Evolutionary conservation across 2,888 invertebrate genomes (phyloP).

Genomic region (Eupithecia dodoneata): DNA sequence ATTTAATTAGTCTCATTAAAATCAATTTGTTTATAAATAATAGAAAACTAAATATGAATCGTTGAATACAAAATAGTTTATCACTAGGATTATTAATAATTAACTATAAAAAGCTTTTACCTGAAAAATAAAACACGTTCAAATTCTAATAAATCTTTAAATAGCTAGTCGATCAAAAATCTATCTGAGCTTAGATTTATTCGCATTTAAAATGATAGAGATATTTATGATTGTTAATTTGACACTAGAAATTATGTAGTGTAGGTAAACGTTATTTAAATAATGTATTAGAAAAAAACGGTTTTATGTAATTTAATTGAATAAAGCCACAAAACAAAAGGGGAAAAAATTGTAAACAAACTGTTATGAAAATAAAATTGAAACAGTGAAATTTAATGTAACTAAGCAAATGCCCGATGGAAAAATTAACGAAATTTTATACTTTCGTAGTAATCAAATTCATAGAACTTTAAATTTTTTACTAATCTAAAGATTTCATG

Average conservation of each 20-base stretch:
- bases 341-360: background rate
- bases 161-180: conserved; percentile 41
- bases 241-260: conserved; percentile 22
- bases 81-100: background rate
- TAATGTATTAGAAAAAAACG: background rate
- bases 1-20: background rate
- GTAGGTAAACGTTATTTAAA: conserved; percentile 16
- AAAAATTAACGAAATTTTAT: background rate
- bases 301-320: background rate
- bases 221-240: conserved; percentile 27
- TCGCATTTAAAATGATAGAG: conserved; percentile 43
- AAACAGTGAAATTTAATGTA: background rate
- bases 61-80: background rate
- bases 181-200: conserved; percentile 40
- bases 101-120: background rate
- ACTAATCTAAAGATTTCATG: background rate
- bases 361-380: background rate
- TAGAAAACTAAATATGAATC: background rate
- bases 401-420: background rate
- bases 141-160: conserved; percentile 16
- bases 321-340: background rate
- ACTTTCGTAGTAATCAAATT: background rate
- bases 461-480: background rate
- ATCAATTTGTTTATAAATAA: background rate
- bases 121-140: conserved; percentile 1